Base-by-base conservation (phyloP, 2,113 vertebrate species). In the Burhinus bistriatus region DNA sequence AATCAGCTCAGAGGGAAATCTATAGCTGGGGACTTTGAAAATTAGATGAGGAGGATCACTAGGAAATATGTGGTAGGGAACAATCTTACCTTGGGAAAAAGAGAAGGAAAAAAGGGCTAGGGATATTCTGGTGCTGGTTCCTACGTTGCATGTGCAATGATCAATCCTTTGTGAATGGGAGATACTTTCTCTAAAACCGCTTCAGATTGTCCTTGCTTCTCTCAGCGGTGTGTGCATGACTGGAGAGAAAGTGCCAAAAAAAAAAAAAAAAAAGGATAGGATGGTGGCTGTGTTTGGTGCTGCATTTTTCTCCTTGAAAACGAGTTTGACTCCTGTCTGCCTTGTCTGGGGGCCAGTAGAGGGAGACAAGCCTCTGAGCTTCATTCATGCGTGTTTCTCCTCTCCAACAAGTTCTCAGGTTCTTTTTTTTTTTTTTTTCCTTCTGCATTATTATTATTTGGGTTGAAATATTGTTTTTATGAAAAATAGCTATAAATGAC, bases 321-420 rank as follows among this genome's bases (percentile, higher is more conserved):
- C 21, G 26, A 65, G 16, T 57, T 89, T 45, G 81, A 54, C 22
- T 85, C 55, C 23, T 23, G 30, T 27, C 44, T 71, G 61, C 13
- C 73, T 71, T 91, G 72, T 59, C 81, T 59, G 38, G 62, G 47
- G 36, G 9, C 97, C 98, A 95, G 97, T 5, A 96, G 98, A 97
- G 98, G 98, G 98, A 98, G 98, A 97, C 97, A 98, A 84, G 91
- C 57, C 64, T 95, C 96, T 82, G 96, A 95, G 75, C 96, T 98
- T 98, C 27, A 29, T 69, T 54, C 86, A 19, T 27, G 38, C 4
- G 1, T 77, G 27, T 52, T 96, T 38, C 77, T 62, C 11, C 80
- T 89, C 87, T 90, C 92, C 90, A 90, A 15, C 25, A 77, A 82
- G 27, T 92, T 89, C 80, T 76, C 65, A 3, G 4, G 6, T 27